Evolutionary conservation across 2,888 invertebrate genomes (phyloP).

Genomic region (Raillietiella orientalis): DNA sequence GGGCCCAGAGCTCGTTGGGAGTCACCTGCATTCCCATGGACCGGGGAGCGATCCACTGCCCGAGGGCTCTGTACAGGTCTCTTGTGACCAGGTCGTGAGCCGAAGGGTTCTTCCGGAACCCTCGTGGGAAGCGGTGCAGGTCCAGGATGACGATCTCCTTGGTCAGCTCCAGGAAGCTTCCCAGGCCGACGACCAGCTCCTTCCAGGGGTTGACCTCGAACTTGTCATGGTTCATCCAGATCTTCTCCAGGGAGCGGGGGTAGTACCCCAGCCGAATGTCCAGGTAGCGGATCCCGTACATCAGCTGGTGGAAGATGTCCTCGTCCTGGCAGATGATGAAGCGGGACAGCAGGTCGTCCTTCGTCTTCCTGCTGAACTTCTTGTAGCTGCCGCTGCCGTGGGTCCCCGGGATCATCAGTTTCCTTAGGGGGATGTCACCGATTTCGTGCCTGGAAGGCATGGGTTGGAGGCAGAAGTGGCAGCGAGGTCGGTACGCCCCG

Average conservation of each 20-base stretch:
- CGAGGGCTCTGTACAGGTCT: constrained; percentile 21
- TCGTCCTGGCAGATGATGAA: constrained; percentile 8
- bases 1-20: constrained; percentile 21
- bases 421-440: not conserved
- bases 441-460: not conserved
- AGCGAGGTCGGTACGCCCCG: too few relatives aligned
- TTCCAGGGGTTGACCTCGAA: constrained; percentile 8
- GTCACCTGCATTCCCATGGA: constrained; percentile 18
- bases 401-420: constrained; percentile 5
- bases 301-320: constrained; percentile 4
- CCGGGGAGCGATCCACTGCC: constrained; percentile 20
- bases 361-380: constrained; percentile 2
- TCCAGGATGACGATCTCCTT: constrained; percentile 27
- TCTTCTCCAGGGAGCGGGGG: constrained; percentile 4
- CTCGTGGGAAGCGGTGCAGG: constrained; percentile 44
- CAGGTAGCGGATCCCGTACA: constrained; percentile 5
- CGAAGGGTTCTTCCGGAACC: constrained; percentile 17
- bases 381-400: constrained; percentile 7
- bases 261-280: constrained; percentile 8
- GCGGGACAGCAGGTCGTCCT: constrained; percentile 4
- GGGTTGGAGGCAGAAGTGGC: too few relatives aligned
- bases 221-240: constrained; percentile 9
- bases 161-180: constrained; percentile 21
- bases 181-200: constrained; percentile 20
- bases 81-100: constrained; percentile 22